Evolutionary conservation across 1,140 invertebrate genomes (phyloP).

Genomic region (Thalassaphorura encarpata): DNA sequence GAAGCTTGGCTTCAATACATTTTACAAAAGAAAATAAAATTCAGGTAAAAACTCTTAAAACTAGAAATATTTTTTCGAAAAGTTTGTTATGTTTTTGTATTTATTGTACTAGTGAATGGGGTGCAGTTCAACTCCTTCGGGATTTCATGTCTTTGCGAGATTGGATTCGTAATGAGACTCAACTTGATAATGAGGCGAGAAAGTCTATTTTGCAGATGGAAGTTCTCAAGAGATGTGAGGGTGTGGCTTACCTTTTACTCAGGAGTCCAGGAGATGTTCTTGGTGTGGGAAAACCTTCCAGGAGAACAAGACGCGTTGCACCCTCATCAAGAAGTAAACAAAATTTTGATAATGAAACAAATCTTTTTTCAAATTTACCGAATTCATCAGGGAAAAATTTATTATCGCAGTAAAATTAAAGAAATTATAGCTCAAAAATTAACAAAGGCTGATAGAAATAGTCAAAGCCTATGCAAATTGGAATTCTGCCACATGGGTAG

Average conservation of each 20-base stretch:
- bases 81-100: slow-evolving; percentile 26
- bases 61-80: not conserved
- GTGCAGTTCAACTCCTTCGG: slow-evolving; percentile 41
- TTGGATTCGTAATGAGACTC: slow-evolving; percentile 28
- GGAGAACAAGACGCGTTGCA: slow-evolving; percentile 23
- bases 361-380: no score
- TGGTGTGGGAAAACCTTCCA: slow-evolving; percentile 25
- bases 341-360: not conserved
- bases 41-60: slow-evolving; percentile 47
- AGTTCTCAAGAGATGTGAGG: slow-evolving; percentile 31
- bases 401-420: no score
- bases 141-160: slow-evolving; percentile 32
- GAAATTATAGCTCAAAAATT: no score
- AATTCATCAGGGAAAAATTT: no score
- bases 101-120: slow-evolving; percentile 46
- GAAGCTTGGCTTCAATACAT: slow-evolving; percentile 76
- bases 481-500: no score
- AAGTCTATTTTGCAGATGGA: slow-evolving; percentile 31
- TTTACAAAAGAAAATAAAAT: slow-evolving; percentile 65
- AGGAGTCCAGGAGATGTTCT: slow-evolving; percentile 31
- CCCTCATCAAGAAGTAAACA: not conserved
- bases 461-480: no score
- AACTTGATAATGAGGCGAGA: slow-evolving; percentile 22
- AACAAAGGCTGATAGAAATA: no score
- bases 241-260: slow-evolving; percentile 30